Evolutionary conservation across 2,797 vertebrate genomes (phyloP), one percentile per base, ranked within the genome.

Genomic region (Sparus aurata): DNA sequence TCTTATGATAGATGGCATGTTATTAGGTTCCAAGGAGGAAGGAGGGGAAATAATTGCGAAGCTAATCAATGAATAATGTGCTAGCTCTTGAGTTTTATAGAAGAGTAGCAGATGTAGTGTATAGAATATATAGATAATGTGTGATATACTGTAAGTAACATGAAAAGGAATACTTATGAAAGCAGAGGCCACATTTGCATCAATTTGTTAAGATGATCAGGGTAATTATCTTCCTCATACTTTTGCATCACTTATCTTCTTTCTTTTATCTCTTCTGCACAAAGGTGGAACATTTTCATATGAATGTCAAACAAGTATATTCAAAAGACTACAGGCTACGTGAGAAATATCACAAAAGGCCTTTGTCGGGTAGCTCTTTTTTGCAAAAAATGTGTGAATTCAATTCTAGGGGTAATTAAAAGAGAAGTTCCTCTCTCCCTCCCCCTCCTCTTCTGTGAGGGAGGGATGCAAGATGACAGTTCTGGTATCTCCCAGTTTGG

Each of bases 401-500:
- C 47, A 79, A 25, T 57, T 62, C 9, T 20, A 45, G 49, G 52
- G 64, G 68, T 73, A 71, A 77, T 88, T 82, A 83, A 50, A 77
- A 66, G 45, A 75, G 12, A 67, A 34, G 13, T 46, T 34, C 23
- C 25, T 75, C 17, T 27, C 9, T 54, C 57, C n/a, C 23, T 57
- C 50, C 13, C n/a, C 46, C 46, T 57, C 22, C 62, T 77, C 64
- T 58, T 68, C 43, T 69, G 53, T 65, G 23, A 55, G 47, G 13
- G 25, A 49, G 8, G 20, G 43, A 20, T 58, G 16, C 60, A 72
- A 52, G 60, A 79, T 73, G 71, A 72, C 49, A 79, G 57, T 79
- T 65, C 80, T 83, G 75, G 83, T 87, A 85, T 87, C 80, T 86
- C 69, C 63, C 74, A 80, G 69, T 22, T 67, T 65, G 18, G 12